Base-by-base conservation (phyloP, 2,888 invertebrate species). In the Leucozona laternaria region DNA sequence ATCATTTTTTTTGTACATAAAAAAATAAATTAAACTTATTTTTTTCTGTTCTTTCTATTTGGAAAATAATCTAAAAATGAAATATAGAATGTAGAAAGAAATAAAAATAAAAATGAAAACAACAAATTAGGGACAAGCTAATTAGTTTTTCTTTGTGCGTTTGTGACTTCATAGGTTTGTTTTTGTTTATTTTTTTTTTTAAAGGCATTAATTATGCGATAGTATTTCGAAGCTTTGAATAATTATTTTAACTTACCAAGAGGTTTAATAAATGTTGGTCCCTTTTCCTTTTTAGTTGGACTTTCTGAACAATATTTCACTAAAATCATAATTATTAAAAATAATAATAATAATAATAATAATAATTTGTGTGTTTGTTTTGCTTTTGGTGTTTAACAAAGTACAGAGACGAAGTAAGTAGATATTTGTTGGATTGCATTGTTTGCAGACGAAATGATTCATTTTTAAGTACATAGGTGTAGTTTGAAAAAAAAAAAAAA, bases 41-140 rank as follows among this genome's bases (percentile, higher is more conserved):
- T 77, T 53, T 73, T 78, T 82, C 22, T 82, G 45, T 86, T 86
- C 62, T 82, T 81, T 86, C 86, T 82, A 82, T 86, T 86, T 82
- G 86, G 86, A 72, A 37, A 86, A 86, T 82, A 86, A 60, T 86
- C 86, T 86, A 82, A 75, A 73, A 57, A 75, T 34, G 37, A 75
- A 48, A 37, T n/a, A 64, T 48, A 58, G 43, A 71, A 25, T 20
- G 43, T 31, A 28, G 71, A 71, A 43, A 71, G 40, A 34, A 62
- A 78, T 25, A 15, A 53, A 53, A 53, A 53, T 17, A 53, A 71
- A 66, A 22, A 45, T 4, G 48, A 73, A 60, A 77, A 60, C 17
- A 81, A 77, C 55, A 68, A 70, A 81, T 81, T 85, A 81, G 85
- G 84, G 37, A 66, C 68, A 17, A 76, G 76, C 58, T 57, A 72